A percentile compares a stretch with the other conserved stretches of the same genome.
Conservation (phyloP, 2,113 vertebrate species). For the Cyprinodon tularosa region DNA sequence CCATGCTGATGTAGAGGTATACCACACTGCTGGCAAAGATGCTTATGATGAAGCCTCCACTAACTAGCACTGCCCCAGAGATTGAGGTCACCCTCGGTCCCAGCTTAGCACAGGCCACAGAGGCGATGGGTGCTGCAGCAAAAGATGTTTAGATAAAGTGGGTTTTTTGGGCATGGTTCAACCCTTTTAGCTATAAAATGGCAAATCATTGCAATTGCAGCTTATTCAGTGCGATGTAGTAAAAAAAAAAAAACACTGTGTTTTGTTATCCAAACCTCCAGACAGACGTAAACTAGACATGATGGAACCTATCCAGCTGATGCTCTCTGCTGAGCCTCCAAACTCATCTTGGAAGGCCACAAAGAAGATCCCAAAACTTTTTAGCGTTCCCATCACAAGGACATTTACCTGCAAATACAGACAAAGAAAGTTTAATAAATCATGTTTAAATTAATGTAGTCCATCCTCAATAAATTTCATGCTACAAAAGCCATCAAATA, state of each 20-base stretch:
- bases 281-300: constrained; percentile 91
- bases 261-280: constrained; percentile 79
- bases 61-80: constrained; percentile 81
- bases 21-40: constrained; percentile 84
- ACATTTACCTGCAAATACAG: constrained; percentile 85
- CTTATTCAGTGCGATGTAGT: neutral
- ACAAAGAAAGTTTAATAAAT: neutral
- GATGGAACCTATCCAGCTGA: constrained; percentile 94
- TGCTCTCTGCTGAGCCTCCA: constrained; percentile 85
- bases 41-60: constrained; percentile 86
- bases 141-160: constrained; percentile 2
- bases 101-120: constrained; percentile 80
- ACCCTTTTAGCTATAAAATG: neutral
- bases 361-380: constrained; percentile 94
- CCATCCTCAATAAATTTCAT: neutral
- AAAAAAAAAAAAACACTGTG: accelerated
- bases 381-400: constrained; percentile 88
- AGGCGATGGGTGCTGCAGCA: constrained; percentile 83
- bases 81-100: constrained; percentile 83
- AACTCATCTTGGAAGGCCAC: constrained; percentile 92
- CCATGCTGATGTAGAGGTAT: constrained; percentile 93
- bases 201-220: neutral
- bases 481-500: neutral
- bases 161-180: no score
- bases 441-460: neutral